A percentile compares a stretch with the other conserved stretches of the same genome.
These are phyloP conservation scores for Fragum whitleyi DNA, from an alignment of 2,888 invertebrate genomes.

Conservation along the genomic window DNA sequence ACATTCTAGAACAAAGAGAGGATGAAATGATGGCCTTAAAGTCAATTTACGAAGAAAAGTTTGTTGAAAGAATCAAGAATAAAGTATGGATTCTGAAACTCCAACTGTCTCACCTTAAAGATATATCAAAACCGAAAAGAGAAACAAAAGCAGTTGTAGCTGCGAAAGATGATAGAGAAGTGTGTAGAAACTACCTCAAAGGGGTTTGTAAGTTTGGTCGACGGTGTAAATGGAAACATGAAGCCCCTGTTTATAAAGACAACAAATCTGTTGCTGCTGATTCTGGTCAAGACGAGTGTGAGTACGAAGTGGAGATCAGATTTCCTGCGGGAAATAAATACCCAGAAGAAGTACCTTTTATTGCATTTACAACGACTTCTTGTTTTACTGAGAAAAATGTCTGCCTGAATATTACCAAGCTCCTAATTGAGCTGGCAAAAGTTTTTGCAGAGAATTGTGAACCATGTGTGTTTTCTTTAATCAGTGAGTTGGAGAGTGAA, in stretches of 20 bases:
- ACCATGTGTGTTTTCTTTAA: constrained; percentile 80
- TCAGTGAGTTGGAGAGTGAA: constrained; percentile 78
- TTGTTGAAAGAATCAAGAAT: constrained; percentile 77
- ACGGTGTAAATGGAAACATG: constrained; percentile 72
- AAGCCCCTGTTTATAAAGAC: constrained; percentile 30
- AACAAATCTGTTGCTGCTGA: constrained; percentile 37
- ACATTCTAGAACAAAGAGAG: constrained; percentile 72
- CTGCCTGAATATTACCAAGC: constrained; percentile 77
- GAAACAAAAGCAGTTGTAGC: constrained; percentile 14
- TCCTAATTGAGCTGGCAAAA: constrained; percentile 74
- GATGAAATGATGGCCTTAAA: constrained; percentile 81
- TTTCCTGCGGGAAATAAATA: constrained; percentile 79
- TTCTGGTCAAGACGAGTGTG: constrained; percentile 33
- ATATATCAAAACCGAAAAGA: constrained; percentile 57
- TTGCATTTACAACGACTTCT: constrained; percentile 77
- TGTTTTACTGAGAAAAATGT: constrained; percentile 71
- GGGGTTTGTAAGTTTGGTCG: constrained; percentile 80
- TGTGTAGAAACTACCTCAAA: constrained; percentile 76
- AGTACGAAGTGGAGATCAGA: constrained; percentile 79
- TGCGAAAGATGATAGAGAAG: constrained; percentile 40
- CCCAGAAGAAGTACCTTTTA: constrained; percentile 77
- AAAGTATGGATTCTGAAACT: constrained; percentile 78
- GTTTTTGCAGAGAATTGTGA: constrained; percentile 66
- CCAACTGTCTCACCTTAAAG: constrained; percentile 70
- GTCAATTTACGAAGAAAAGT: constrained; percentile 79